A percentile compares a stretch with the other conserved stretches of the same genome.
Conservation (phyloP, 2,113 vertebrate genomes). For the Perognathus longimembris region DNA sequence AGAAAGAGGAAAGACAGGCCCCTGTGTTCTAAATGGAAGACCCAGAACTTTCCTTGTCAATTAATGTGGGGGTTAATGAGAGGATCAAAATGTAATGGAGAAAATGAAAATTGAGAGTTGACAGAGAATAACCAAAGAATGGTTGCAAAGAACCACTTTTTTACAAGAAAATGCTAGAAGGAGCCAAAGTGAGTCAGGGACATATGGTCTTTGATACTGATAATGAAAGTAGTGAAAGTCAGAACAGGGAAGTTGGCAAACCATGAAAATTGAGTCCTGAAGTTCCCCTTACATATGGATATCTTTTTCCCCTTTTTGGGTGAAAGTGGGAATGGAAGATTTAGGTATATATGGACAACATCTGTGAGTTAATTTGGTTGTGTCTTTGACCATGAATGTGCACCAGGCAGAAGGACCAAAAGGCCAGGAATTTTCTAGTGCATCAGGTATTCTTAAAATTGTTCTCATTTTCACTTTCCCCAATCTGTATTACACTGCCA, state of each 20-base stretch:
- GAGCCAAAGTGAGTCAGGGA: conserved; percentile 73
- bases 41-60: conserved; percentile 74
- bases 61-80: conserved; percentile 65
- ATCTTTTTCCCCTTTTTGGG: conserved; percentile 63
- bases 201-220: conserved; percentile 57
- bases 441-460: conserved; percentile 78
- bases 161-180: conserved; percentile 59
- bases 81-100: conserved; percentile 66
- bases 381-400: conserved; percentile 67
- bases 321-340: conserved; percentile 67
- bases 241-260: conserved; percentile 80
- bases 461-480: conserved; percentile 84
- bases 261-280: conserved; percentile 60
- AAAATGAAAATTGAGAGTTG: conserved; percentile 77
- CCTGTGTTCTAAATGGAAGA: conserved; percentile 67
- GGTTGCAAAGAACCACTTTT: background rate
- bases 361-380: conserved; percentile 73
- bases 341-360: conserved; percentile 63
- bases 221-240: conserved; percentile 82
- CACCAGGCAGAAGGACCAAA: conserved; percentile 72
- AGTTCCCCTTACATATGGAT: conserved; percentile 67
- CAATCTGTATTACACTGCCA: conserved; percentile 57
- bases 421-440: conserved; percentile 85
- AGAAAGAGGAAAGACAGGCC: conserved; percentile 79
- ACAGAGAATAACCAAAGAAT: conserved; percentile 74